phyloP scores from a whole-genome alignment of 2,113 vertebrate species.

The Bostrychus sinensis region DNA sequence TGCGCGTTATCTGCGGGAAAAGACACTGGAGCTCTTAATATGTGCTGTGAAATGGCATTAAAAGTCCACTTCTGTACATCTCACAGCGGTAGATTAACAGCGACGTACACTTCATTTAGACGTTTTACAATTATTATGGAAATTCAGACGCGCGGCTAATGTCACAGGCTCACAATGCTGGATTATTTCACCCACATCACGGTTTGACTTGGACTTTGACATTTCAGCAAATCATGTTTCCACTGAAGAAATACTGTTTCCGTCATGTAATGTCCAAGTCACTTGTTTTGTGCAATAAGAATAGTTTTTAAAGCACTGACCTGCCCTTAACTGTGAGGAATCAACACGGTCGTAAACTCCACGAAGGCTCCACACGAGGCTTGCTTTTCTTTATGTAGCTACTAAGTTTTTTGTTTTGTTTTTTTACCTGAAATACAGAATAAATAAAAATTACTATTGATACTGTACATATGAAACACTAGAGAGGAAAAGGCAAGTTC shows the following conservation, averaged over 20 bases:
- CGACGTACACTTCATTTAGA: constrained; percentile 4
- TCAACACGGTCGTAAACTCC: too few relatives aligned
- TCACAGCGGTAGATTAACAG: not conserved
- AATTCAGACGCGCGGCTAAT: not conserved
- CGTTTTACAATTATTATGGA: constrained; percentile 7
- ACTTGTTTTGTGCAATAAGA: not conserved
- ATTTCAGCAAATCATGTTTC: not conserved
- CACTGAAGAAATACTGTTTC: not conserved
- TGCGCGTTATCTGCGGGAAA: constrained; percentile 19
- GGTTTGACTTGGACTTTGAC: not conserved
- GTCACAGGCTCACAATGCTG: not conserved
- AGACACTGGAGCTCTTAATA: constrained; percentile 10
- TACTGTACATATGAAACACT: too few relatives aligned
- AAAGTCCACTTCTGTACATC: constrained; percentile 2
- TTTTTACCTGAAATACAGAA: too few relatives aligned
- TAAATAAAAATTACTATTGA: too few relatives aligned
- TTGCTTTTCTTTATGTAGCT: too few relatives aligned
- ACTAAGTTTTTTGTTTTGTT: too few relatives aligned
- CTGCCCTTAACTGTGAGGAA: too few relatives aligned
- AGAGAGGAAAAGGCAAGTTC: too few relatives aligned
- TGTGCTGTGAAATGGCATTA: constrained; percentile 4
- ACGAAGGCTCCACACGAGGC: too few relatives aligned
- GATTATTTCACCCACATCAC: not conserved
- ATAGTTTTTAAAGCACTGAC: too few relatives aligned
- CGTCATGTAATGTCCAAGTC: not conserved